Conservation (phyloP, 2,113 vertebrate genomes). For the Dendropsophus ebraccatus region DNA sequence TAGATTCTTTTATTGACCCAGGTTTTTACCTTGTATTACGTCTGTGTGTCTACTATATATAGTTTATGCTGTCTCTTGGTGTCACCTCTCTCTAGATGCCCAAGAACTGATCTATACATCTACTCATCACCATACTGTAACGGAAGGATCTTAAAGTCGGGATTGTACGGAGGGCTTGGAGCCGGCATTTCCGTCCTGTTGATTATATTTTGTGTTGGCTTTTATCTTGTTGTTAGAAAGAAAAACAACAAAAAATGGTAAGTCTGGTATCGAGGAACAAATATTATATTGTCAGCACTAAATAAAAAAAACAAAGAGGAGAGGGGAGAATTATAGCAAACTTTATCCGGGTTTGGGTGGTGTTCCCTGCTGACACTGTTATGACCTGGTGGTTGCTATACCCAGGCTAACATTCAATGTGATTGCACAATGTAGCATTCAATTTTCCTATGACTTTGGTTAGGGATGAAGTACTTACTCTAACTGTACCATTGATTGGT, state of each 20-base stretch:
- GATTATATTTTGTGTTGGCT: accelerated
- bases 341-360: not conserved
- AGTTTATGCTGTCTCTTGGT: too few species aligned
- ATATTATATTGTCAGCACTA: not conserved
- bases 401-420: not conserved
- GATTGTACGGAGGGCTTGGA: not conserved
- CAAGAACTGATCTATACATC: not conserved
- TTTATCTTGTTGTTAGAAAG: not conserved
- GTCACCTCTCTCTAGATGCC: slow-evolving; percentile 31
- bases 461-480: not conserved
- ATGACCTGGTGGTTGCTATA: too few species aligned
- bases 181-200: not conserved
- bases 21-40: too few species aligned
- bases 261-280: not conserved
- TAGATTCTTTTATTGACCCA: too few species aligned
- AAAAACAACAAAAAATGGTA: not conserved
- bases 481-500: not conserved
- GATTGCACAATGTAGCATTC: too few species aligned
- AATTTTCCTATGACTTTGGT: not conserved
- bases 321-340: not conserved
- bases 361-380: not conserved
- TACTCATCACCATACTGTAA: not conserved
- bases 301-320: not conserved
- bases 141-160: slow-evolving; percentile 11
- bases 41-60: too few species aligned